phyloP scores from a whole-genome alignment of 2,113 vertebrate species.

The Melanostigma gelatinosum region DNA sequence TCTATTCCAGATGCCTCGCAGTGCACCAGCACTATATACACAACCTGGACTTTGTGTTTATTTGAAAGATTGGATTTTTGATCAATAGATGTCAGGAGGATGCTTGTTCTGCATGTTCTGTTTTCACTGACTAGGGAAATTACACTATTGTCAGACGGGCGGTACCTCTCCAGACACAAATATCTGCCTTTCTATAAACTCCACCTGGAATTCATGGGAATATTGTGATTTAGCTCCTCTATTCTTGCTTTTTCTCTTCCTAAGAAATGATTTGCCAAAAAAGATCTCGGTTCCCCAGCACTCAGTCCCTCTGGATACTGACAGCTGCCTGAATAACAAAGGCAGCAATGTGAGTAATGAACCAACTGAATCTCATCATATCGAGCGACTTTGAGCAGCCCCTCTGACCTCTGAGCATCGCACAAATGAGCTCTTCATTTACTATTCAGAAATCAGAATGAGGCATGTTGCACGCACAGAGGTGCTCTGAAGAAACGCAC shows the following conservation, averaged over 20 bases:
- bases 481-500: conserved; percentile 52
- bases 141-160: not conserved
- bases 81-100: conserved; percentile 46
- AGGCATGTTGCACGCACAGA: conserved; percentile 52
- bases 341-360: conserved; percentile 63
- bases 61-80: conserved; percentile 1
- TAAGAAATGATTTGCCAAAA: conserved; percentile 37
- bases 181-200: not conserved
- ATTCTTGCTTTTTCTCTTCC: conserved; percentile 25
- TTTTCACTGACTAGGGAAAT: conserved; percentile 12
- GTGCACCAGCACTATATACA: not conserved
- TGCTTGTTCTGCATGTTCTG: not conserved
- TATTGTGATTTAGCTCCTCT: conserved; percentile 36
- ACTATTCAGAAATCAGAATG: conserved; percentile 63
- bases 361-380: conserved; percentile 70
- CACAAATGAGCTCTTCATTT: conserved; percentile 76
- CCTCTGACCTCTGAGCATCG: conserved; percentile 50
- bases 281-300: conserved; percentile 24
- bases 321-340: conserved; percentile 67
- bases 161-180: not conserved
- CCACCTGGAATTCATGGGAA: conserved; percentile 27
- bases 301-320: conserved; percentile 50
- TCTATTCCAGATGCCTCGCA: not conserved
- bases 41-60: conserved; percentile 32
- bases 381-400: conserved; percentile 47